phyloP scores from a whole-genome alignment of 1,140 invertebrate genomes.

The Drosophila mojavensis region DNA sequence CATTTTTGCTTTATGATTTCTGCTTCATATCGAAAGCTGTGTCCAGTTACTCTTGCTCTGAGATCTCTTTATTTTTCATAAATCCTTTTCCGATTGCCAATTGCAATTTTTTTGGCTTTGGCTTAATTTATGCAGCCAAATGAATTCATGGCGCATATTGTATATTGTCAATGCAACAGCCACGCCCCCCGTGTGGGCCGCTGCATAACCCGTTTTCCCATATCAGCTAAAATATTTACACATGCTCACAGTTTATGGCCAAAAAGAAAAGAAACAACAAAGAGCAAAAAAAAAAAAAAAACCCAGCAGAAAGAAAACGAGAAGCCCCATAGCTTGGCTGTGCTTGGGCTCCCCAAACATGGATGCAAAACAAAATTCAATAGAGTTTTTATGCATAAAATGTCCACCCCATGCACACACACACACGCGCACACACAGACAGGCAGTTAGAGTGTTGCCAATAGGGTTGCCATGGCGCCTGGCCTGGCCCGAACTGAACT shows the following conservation, averaged over 20 bases:
- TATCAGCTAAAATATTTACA: conserved; percentile 38
- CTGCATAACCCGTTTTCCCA: background rate
- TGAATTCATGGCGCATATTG: conserved; percentile 45
- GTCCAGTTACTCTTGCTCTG: background rate
- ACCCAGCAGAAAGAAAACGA: background rate
- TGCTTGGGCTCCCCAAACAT: conserved; percentile 9
- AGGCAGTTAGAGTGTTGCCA: conserved; percentile 7
- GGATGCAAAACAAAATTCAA: conserved; percentile 42
- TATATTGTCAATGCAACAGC: conserved; percentile 5
- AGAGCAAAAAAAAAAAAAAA: too few species aligned
- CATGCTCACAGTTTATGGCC: conserved; percentile 42
- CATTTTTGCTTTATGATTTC: background rate
- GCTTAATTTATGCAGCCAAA: conserved; percentile 40
- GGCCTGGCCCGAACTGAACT: conserved; percentile 48
- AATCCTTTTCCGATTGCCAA: background rate
- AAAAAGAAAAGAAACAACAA: conserved; percentile 13
- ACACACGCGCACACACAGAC: conserved; percentile 5
- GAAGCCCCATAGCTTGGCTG: background rate
- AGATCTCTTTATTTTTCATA: background rate
- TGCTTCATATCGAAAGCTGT: background rate
- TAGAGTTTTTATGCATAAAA: conserved; percentile 49
- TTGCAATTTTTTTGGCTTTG: conserved; percentile 22
- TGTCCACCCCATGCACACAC: conserved; percentile 30
- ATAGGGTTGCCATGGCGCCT: conserved; percentile 64
- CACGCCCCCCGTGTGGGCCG: background rate